Base-by-base conservation (phyloP, 2,888 invertebrate genomes). In the Andrena praecox region DNA sequence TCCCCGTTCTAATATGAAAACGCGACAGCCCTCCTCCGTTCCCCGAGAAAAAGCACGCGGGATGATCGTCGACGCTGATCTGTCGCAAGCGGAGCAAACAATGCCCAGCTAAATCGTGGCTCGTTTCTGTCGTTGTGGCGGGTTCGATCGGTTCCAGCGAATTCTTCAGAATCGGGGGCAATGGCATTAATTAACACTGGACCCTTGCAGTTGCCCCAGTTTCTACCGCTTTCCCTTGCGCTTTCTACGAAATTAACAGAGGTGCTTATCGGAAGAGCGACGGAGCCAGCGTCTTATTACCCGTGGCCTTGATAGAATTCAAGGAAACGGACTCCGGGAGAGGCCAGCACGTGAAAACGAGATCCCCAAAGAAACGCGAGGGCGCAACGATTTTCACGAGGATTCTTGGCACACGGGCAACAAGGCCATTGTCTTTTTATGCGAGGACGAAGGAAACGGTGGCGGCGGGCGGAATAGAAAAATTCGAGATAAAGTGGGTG, bases 401-500 rank as follows among this genome's bases (percentile, higher is more conserved):
- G 10, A 35, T 48, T 50, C 27, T 20, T 68, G 62, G 52, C 35
- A 52, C 56, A 69, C 70, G 27, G 10, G 60, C 60, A 67, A 64
- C 56, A 35, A 42, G 50, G 20, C 33, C 20, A 50, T 52, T 68
- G 42, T 42, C 35, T 62, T 60, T 66, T 76, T 71, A 54, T 24
- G 52, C 35, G 48, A 48, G 52, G 54, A 35, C 52, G 12, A 62
- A n/a, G 42, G 56, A 54, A 60, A 75, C 50, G 52, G 29, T 66
- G 16, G 72, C 35, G 66, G 20, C 31, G 35, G 33, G 16, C 48
- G 35, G 80, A 84, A 79, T 75, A 64, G 84, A 83, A 81, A 82
- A 75, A 87, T 73, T 83, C 68, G 70, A 64, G 76, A 83, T 85
- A 83, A 85, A 86, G 72, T 71, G 50, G 31, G 35, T 76, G 64